Conservation (phyloP, 1,140 invertebrate genomes). For the Apis dorsata region DNA sequence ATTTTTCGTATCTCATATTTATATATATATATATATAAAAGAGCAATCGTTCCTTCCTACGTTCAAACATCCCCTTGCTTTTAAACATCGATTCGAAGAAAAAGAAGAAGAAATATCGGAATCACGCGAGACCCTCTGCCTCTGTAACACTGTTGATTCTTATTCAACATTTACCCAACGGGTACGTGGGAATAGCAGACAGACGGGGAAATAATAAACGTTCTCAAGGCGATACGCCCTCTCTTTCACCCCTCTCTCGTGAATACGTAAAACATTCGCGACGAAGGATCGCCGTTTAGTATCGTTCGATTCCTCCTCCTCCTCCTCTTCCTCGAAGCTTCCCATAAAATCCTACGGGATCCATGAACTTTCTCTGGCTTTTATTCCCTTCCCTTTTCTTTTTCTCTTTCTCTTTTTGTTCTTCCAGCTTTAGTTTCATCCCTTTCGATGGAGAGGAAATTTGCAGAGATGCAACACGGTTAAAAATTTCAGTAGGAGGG, state of each 20-base stretch:
- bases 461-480: too few relatives aligned
- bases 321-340: too few relatives aligned
- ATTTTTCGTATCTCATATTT: background rate
- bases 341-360: background rate
- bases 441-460: too few relatives aligned
- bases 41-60: background rate
- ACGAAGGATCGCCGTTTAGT: conserved; percentile 8
- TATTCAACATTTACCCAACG: conserved; percentile 27
- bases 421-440: too few relatives aligned
- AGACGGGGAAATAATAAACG: conserved; percentile 22
- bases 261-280: conserved; percentile 23
- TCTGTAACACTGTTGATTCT: conserved; percentile 26
- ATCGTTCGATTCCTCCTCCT: background rate
- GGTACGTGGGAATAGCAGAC: background rate
- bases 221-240: conserved; percentile 1
- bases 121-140: background rate
- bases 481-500: too few relatives aligned
- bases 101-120: conserved; percentile 12
- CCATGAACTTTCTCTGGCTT: background rate
- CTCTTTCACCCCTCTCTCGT: background rate
- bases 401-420: too few relatives aligned
- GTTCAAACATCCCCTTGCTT: background rate
- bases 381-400: background rate
- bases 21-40: background rate
- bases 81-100: conserved; percentile 31